These are phyloP conservation scores for Stenurella melanura DNA, from an alignment of 2,888 invertebrate genomes.

Conservation along the genomic window DNA sequence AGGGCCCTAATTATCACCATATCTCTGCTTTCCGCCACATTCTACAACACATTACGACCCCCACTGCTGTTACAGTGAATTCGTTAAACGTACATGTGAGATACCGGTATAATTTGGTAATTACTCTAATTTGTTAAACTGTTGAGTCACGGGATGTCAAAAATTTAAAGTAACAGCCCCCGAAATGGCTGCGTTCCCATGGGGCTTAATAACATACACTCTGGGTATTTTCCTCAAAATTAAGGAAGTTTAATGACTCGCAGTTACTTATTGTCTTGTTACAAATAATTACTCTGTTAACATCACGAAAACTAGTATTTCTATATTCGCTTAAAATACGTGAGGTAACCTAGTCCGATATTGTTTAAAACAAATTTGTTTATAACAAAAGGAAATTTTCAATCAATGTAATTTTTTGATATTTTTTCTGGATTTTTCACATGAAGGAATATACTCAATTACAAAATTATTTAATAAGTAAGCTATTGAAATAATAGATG, in stretches of 20 bases:
- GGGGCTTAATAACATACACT: neutral
- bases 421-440: too few species aligned
- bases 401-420: too few species aligned
- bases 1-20: conserved; percentile 15
- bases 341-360: too few species aligned
- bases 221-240: neutral
- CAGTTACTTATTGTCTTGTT: neutral
- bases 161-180: neutral
- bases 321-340: too few species aligned
- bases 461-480: too few species aligned
- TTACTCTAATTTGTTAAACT: conserved; percentile 1
- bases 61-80: conserved; percentile 1
- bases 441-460: too few species aligned
- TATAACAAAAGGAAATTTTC: too few species aligned
- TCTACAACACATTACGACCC: conserved; percentile 7
- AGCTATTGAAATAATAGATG: too few species aligned
- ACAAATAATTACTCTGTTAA: too few species aligned
- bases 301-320: too few species aligned
- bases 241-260: neutral
- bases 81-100: conserved; percentile 4
- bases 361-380: too few species aligned
- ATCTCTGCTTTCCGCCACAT: conserved; percentile 7
- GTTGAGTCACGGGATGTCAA: conserved; percentile 2
- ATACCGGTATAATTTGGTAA: conserved; percentile 7
- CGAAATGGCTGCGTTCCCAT: neutral